These are phyloP conservation scores for Calidris pugnax DNA, from an alignment of 2,113 vertebrate species.

Conservation along the genomic window DNA sequence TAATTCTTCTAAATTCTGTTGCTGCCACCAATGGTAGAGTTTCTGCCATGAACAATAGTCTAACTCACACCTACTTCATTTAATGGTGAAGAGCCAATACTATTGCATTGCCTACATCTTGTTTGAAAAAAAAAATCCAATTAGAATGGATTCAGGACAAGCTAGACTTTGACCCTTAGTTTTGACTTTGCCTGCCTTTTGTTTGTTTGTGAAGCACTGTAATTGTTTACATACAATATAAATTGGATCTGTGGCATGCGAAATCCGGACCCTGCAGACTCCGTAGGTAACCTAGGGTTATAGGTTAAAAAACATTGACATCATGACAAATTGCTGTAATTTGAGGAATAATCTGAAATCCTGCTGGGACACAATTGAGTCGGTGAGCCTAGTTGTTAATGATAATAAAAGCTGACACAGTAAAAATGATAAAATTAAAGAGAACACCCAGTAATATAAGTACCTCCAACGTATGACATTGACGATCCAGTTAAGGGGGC, in stretches of 20 bases:
- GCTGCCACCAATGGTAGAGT: background rate
- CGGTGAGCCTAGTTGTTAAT: slow-evolving; percentile 47
- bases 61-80: background rate
- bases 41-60: background rate
- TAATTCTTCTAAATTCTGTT: background rate
- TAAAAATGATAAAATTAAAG: slow-evolving; percentile 63
- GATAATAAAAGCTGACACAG: slow-evolving; percentile 70
- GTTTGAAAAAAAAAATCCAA: background rate
- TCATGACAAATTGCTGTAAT: slow-evolving; percentile 68
- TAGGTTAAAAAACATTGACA: slow-evolving; percentile 58
- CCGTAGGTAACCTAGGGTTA: slow-evolving; percentile 32
- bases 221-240: slow-evolving; percentile 33
- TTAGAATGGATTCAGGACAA: background rate
- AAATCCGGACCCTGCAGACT: background rate
- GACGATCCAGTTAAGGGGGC: background rate
- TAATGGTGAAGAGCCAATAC: background rate
- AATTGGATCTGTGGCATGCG: slow-evolving; percentile 4
- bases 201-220: slow-evolving; percentile 20
- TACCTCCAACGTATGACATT: background rate
- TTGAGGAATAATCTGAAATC: slow-evolving; percentile 63
- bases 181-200: slow-evolving; percentile 28
- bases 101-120: background rate
- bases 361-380: slow-evolving; percentile 52
- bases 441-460: slow-evolving; percentile 17
- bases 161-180: background rate